These are phyloP conservation scores for Acridotheres tristis DNA, from an alignment of 2,797 vertebrate genomes.

Conservation along the genomic window DNA sequence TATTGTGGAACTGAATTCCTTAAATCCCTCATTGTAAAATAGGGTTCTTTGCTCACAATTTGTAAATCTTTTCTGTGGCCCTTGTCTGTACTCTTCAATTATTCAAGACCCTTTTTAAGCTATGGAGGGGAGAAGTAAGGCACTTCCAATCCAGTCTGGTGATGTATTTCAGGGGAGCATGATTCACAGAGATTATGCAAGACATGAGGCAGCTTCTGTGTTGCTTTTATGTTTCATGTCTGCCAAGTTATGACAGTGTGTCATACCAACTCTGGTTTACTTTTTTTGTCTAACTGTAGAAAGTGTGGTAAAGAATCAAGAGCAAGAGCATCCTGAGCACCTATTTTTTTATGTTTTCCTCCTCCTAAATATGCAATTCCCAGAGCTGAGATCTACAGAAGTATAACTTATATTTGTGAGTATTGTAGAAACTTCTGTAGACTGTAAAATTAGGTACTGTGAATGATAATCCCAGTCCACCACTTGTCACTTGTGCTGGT, in stretches of 20 bases:
- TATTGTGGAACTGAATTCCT: not conserved
- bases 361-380: not conserved
- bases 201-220: conserved; percentile 19
- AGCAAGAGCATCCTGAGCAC: not conserved
- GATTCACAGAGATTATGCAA: conserved; percentile 56
- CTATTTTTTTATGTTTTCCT: not conserved
- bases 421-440: not conserved
- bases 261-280: conserved; percentile 12
- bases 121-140: not conserved
- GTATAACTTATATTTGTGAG: not conserved
- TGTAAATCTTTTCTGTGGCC: not conserved
- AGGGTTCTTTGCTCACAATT: not conserved
- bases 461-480: not conserved
- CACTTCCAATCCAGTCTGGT: not conserved
- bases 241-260: conserved; percentile 37
- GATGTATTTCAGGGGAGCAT: conserved; percentile 24
- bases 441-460: not conserved
- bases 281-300: conserved; percentile 6
- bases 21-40: not conserved
- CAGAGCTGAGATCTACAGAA: not conserved
- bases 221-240: conserved; percentile 31
- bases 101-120: conserved; percentile 12
- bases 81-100: conserved; percentile 10
- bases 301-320: conserved; percentile 4
- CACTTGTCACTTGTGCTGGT: not conserved